phyloP scores from a whole-genome alignment of 2,797 vertebrate species.

The Helarctos malayanus region DNA sequence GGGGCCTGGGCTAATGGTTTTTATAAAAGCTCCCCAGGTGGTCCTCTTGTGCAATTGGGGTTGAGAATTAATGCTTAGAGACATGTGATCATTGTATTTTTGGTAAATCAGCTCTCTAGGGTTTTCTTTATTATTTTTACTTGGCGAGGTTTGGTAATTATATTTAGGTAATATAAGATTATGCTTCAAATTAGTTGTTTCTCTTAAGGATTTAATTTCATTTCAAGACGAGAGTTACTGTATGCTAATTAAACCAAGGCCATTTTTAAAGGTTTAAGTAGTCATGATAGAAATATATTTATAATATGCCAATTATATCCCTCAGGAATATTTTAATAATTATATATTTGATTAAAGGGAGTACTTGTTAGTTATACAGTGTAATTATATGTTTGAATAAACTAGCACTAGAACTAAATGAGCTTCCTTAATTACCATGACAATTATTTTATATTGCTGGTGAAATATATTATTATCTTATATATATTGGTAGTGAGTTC shows the following conservation, averaged over 20 bases:
- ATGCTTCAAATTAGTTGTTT: constrained; percentile 72
- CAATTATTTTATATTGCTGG: constrained; percentile 72
- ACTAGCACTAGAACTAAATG: constrained; percentile 68
- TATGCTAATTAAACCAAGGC: constrained; percentile 71
- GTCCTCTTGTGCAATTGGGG: not conserved
- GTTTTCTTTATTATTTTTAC: constrained; percentile 65
- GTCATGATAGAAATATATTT: constrained; percentile 67
- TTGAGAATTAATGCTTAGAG: constrained; percentile 21
- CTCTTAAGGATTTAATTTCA: constrained; percentile 74
- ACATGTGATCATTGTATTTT: constrained; percentile 51
- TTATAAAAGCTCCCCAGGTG: not conserved
- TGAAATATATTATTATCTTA: constrained; percentile 76
- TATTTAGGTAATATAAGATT: constrained; percentile 74
- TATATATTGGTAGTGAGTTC: constrained; percentile 11
- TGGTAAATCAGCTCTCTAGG: constrained; percentile 45
- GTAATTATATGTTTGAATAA: constrained; percentile 77
- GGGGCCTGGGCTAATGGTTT: not conserved
- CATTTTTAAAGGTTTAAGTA: constrained; percentile 67
- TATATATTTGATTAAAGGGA: constrained; percentile 74
- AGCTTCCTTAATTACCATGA: constrained; percentile 58
- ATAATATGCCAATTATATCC: constrained; percentile 73
- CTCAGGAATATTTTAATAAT: constrained; percentile 76
- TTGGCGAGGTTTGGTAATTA: constrained; percentile 70
- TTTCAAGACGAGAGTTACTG: constrained; percentile 72
- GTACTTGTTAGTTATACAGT: constrained; percentile 71